phyloP scores from a whole-genome alignment of 2,113 vertebrate species.

The Xiphias gladius region DNA sequence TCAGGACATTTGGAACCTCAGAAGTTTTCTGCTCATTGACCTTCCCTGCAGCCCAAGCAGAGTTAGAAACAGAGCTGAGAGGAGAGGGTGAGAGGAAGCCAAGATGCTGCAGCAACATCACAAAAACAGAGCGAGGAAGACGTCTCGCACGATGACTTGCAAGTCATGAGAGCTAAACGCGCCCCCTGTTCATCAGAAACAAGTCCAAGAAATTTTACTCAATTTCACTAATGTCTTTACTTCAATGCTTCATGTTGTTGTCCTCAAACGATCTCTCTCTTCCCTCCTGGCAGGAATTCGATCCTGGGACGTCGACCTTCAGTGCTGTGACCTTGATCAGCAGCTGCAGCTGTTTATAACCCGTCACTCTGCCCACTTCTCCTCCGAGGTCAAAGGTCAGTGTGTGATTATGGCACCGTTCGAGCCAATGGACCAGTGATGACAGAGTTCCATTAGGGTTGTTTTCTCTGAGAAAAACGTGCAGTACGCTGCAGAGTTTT shows the following conservation, averaged over 20 bases:
- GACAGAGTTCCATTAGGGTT: background rate
- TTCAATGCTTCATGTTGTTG: background rate
- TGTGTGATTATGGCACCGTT: conserved; percentile 19
- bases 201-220: background rate
- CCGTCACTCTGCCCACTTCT: conserved; percentile 96
- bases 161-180: background rate
- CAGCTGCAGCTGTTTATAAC: conserved; percentile 94
- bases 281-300: conserved; percentile 88
- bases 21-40: background rate
- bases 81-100: background rate
- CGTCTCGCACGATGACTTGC: background rate
- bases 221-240: conserved; percentile 24
- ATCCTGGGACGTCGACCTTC: conserved; percentile 91
- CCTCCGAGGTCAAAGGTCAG: conserved; percentile 97
- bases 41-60: conserved; percentile 21
- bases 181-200: background rate
- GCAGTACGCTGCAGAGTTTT: background rate
- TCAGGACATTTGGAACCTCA: background rate
- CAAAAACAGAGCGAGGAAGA: background rate
- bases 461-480: background rate
- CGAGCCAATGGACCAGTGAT: background rate
- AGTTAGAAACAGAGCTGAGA: background rate
- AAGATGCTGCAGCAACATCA: conserved; percentile 23
- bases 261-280: conserved; percentile 39
- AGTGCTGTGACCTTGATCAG: conserved; percentile 90